A percentile compares a stretch with the other conserved stretches of the same genome.
Evolutionary conservation across 2,888 invertebrate species (phyloP).

Genomic region (Allacma fusca): DNA sequence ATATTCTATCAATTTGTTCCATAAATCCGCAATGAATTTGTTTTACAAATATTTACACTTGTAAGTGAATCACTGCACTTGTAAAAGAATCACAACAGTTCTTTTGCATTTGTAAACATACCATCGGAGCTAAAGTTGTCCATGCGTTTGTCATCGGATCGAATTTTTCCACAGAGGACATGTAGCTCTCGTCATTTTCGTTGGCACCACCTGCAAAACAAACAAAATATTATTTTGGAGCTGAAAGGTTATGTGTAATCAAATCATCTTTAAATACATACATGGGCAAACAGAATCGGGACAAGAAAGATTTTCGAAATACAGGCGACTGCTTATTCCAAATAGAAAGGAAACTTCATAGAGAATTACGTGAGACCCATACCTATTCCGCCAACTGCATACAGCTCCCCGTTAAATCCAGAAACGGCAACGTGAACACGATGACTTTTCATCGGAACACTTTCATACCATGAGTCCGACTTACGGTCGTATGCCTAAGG

Average conservation of each 20-base stretch:
- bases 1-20: background rate
- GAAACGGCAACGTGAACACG: conserved; percentile 62
- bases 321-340: too few relatives aligned
- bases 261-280: too few relatives aligned
- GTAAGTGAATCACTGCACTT: too few relatives aligned
- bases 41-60: too few relatives aligned
- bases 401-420: conserved; percentile 62
- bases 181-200: conserved; percentile 56
- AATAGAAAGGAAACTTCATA: too few relatives aligned
- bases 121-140: conserved; percentile 62
- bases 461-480: conserved; percentile 61
- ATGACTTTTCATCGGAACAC: conserved; percentile 61
- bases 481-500: conserved; percentile 62
- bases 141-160: conserved; percentile 62
- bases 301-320: too few relatives aligned
- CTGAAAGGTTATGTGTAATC: too few relatives aligned
- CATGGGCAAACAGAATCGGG: too few relatives aligned
- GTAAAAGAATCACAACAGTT: too few relatives aligned
- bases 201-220: conserved; percentile 57
- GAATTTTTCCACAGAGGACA: conserved; percentile 62
- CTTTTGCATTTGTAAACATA: background rate
- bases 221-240: too few relatives aligned
- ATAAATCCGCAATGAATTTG: background rate
- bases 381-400: conserved; percentile 63
- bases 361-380: too few relatives aligned